phyloP scores from a whole-genome alignment of 2,113 vertebrate species.

The Fulmarus glacialis region DNA sequence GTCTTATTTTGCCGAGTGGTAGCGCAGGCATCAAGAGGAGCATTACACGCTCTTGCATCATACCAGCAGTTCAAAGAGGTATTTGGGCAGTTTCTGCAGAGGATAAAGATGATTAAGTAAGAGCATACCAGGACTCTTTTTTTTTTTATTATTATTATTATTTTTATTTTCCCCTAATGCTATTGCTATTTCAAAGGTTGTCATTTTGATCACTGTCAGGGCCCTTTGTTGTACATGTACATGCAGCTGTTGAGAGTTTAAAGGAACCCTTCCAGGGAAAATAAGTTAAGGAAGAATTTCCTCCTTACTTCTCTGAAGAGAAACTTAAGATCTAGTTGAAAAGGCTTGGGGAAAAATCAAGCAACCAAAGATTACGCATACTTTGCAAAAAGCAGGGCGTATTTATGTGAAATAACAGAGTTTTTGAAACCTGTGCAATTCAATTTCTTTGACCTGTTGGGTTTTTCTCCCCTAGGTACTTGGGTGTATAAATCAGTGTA shows the following conservation, averaged over 20 bases:
- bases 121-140: background rate
- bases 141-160: background rate
- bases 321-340: background rate
- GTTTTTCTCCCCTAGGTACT: background rate
- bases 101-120: too few species aligned
- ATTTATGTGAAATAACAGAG: background rate
- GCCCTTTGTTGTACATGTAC: background rate
- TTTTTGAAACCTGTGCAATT: background rate
- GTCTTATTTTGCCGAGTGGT: background rate
- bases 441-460: background rate
- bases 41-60: accelerated
- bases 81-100: background rate
- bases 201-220: background rate
- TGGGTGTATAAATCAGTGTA: background rate
- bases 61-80: background rate
- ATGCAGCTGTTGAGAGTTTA: background rate
- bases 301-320: background rate
- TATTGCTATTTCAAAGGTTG: accelerated
- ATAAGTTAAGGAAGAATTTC: background rate
- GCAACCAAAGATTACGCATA: too few species aligned
- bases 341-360: background rate
- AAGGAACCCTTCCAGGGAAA: background rate
- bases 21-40: background rate
- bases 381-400: background rate
- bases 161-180: too few species aligned